These are phyloP conservation scores for Dasyprocta punctata DNA, from an alignment of 2,113 vertebrate species.

Conservation along the genomic window DNA sequence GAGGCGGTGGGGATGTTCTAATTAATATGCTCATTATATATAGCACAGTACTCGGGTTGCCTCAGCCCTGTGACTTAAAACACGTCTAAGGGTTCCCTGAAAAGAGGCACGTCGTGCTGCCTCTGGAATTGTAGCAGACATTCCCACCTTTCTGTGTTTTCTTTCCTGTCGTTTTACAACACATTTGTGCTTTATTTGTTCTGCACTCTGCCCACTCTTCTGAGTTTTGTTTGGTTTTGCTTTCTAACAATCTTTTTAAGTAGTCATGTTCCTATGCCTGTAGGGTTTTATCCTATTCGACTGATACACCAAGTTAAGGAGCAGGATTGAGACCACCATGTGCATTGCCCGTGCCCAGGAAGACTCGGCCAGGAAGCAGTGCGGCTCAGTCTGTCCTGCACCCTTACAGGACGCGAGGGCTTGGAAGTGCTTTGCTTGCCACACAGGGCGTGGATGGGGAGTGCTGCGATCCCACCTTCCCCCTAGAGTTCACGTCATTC, in stretches of 20 bases:
- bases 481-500: accelerated
- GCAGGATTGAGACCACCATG: neutral
- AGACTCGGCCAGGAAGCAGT: neutral
- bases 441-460: accelerated
- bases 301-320: neutral
- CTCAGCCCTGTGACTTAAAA: neutral
- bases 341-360: accelerated
- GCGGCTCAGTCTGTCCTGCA: accelerated
- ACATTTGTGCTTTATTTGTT: neutral
- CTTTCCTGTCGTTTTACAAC: neutral
- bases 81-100: accelerated
- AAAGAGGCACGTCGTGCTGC: accelerated
- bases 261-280: neutral
- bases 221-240: neutral
- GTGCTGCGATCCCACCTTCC: accelerated
- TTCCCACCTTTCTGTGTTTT: accelerated
- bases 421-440: accelerated
- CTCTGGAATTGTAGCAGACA: neutral
- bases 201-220: neutral
- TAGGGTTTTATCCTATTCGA: neutral
- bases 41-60: neutral
- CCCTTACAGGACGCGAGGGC: neutral
- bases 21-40: accelerated
- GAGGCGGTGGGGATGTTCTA: accelerated
- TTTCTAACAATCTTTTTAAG: neutral